A percentile compares a stretch with the other conserved stretches of the same genome.
Evolutionary conservation across 2,113 vertebrate species (phyloP).

Genomic region (Catharus bicknelli): DNA sequence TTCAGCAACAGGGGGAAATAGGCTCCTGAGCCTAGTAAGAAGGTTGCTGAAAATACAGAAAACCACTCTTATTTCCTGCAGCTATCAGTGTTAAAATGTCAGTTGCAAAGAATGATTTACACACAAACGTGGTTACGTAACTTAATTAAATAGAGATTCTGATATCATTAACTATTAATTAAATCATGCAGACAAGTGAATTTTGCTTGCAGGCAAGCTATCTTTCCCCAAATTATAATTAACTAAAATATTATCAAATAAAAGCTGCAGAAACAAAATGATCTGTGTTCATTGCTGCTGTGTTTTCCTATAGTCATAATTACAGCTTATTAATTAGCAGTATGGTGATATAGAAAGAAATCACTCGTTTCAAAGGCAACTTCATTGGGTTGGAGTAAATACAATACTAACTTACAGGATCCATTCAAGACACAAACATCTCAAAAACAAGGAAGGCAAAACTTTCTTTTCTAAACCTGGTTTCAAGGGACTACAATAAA

Average conservation of each 20-base stretch:
- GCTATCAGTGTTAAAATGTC: neutral
- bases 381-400: neutral
- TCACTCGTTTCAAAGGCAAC: neutral
- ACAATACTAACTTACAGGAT: neutral
- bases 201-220: neutral
- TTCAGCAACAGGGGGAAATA: neutral
- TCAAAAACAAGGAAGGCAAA: neutral
- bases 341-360: neutral
- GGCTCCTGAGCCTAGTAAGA: neutral
- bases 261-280: neutral
- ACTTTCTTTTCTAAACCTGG: neutral
- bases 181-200: neutral
- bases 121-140: neutral
- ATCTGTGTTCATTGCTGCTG: neutral
- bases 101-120: neutral
- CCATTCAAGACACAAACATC: neutral
- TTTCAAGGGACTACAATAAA: neutral
- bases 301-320: neutral
- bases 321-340: neutral
- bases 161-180: conserved; percentile 38
- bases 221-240: neutral
- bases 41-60: neutral
- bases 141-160: neutral
- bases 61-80: neutral
- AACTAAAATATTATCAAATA: neutral